Evolutionary conservation across 2,888 invertebrate genomes (phyloP).

Genomic region (Drepanosiphum platanoidis): DNA sequence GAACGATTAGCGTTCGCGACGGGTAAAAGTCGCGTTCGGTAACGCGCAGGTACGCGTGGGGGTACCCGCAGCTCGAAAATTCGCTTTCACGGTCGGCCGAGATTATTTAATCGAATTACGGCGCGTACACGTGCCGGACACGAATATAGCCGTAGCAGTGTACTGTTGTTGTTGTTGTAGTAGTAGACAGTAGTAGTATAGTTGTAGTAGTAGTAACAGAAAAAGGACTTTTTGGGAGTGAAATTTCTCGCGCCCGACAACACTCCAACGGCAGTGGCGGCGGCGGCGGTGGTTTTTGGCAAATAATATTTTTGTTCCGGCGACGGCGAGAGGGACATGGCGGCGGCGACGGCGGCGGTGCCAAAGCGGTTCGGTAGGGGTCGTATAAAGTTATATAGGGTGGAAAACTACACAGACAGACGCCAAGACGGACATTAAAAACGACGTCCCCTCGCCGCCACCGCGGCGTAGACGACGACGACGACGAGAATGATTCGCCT

Average conservation of each 20-base stretch:
- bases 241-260: conserved; percentile 42
- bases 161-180: too few species aligned
- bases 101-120: conserved; percentile 46
- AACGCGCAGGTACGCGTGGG: neutral
- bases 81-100: conserved; percentile 47
- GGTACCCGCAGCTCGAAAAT: neutral
- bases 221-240: conserved; percentile 7
- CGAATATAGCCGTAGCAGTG: neutral
- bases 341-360: conserved; percentile 7
- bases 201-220: neutral
- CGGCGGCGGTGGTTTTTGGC: conserved; percentile 35
- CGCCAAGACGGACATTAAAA: conserved; percentile 62
- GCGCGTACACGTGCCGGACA: neutral
- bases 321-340: neutral
- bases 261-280: neutral
- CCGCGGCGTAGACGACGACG: neutral
- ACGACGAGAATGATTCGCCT: neutral
- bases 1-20: neutral
- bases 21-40: neutral
- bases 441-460: conserved; percentile 28
- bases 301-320: conserved; percentile 48
- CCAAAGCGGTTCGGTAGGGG: conserved; percentile 45
- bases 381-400: conserved; percentile 57
- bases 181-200: neutral
- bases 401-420: conserved; percentile 62